These are phyloP conservation scores for Acrocera orbiculus DNA, from an alignment of 2,888 invertebrate species.

Conservation along the genomic window DNA sequence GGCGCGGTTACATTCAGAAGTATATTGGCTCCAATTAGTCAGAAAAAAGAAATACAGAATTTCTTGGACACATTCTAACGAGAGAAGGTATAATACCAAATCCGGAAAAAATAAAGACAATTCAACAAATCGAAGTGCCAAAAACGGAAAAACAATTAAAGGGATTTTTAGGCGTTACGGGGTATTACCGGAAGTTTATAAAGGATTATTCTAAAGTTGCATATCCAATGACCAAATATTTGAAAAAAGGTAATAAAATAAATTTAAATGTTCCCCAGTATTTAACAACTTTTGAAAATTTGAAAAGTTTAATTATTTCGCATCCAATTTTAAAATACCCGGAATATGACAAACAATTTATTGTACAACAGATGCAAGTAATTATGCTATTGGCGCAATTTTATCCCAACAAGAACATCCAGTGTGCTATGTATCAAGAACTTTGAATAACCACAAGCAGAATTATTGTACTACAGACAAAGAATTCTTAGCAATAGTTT, in stretches of 20 bases:
- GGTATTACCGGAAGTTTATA: slow-evolving; percentile 9
- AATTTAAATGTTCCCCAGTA: slow-evolving; percentile 5
- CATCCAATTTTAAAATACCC: slow-evolving; percentile 8
- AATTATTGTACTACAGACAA: slow-evolving; percentile 10
- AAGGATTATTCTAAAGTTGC: slow-evolving; percentile 10
- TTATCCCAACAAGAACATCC: slow-evolving; percentile 1
- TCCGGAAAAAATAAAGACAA: slow-evolving; percentile 6
- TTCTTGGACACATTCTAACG: slow-evolving; percentile 5
- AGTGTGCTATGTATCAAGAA: slow-evolving; percentile 5
- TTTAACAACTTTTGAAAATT: slow-evolving; percentile 6
- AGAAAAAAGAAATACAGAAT: slow-evolving; percentile 7
- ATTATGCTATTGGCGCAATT: slow-evolving; percentile 7
- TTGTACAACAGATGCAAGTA: slow-evolving; percentile 8
- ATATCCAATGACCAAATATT: slow-evolving; percentile 10
- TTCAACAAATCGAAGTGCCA: slow-evolving; percentile 4
- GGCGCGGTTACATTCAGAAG: too few relatives aligned
- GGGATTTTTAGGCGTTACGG: slow-evolving; percentile 9
- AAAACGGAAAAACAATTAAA: slow-evolving; percentile 11
- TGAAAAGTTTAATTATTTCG: slow-evolving; percentile 5
- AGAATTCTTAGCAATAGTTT: slow-evolving; percentile 11
- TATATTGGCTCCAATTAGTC: too few relatives aligned
- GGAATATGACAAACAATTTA: slow-evolving; percentile 6
- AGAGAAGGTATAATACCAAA: slow-evolving; percentile 7
- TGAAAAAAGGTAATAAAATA: slow-evolving; percentile 7
- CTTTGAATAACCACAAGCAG: slow-evolving; percentile 5